Evolutionary conservation across 2,113 vertebrate genomes (phyloP).

Genomic region (Amblyornis subalaris): DNA sequence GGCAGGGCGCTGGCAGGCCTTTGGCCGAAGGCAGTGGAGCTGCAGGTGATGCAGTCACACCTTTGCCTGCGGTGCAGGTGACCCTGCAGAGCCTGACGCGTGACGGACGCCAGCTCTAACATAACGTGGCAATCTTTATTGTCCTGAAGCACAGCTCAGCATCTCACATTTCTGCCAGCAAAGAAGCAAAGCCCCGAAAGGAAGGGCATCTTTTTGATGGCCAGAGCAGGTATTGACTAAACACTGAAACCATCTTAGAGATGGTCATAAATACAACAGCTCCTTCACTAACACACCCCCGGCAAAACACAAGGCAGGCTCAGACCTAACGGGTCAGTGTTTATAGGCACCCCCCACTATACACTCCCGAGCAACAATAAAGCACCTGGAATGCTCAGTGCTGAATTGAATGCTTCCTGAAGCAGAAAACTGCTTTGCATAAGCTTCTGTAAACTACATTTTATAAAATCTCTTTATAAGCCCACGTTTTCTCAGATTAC

Average conservation of each 20-base stretch:
- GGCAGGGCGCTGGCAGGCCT: neutral
- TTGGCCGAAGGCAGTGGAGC: neutral
- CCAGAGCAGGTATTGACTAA: neutral
- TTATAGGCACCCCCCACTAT: neutral
- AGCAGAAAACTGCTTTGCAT: neutral
- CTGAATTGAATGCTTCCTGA: neutral
- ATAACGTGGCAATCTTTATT: neutral
- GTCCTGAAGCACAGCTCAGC: neutral
- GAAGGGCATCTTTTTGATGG: neutral
- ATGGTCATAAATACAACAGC: neutral
- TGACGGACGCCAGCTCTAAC: neutral
- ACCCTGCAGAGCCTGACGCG: neutral
- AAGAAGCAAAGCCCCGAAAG: neutral
- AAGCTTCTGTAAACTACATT: neutral
- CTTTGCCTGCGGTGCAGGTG: neutral
- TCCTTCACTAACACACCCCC: neutral
- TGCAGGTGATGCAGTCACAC: rapidly evolving
- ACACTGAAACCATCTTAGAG: neutral
- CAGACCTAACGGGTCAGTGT: neutral
- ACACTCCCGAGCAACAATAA: neutral
- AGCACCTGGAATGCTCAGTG: neutral
- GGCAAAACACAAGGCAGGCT: neutral
- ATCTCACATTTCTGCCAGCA: neutral
- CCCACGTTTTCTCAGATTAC: neutral
- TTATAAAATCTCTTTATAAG: neutral